These are phyloP conservation scores for Picathartes gymnocephalus DNA, from an alignment of 2,113 vertebrate genomes.

Conservation along the genomic window DNA sequence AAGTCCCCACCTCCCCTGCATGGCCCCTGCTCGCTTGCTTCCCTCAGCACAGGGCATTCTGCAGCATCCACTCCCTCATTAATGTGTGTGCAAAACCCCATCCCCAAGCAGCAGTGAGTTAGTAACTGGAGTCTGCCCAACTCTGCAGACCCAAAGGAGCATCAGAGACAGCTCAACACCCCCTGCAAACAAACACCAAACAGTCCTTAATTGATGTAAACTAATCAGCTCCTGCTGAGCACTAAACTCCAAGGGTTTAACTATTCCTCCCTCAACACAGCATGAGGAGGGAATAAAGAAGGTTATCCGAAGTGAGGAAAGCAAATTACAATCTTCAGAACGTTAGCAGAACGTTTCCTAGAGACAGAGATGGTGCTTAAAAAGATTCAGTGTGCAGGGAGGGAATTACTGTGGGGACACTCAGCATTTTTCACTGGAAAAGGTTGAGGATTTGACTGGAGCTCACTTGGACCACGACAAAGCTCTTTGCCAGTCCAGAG, in stretches of 20 bases:
- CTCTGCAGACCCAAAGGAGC: not conserved
- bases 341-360: not conserved
- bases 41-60: not conserved
- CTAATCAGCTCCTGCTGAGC: not conserved
- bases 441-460: not conserved
- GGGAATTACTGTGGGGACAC: not conserved
- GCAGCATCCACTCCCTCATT: not conserved
- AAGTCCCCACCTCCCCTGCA: not conserved
- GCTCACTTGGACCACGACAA: not conserved
- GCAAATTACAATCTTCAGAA: not conserved
- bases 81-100: not conserved
- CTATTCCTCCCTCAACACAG: not conserved
- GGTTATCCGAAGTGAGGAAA: not conserved
- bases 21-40: fast-evolving
- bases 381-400: not conserved
- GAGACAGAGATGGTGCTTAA: not conserved
- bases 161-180: not conserved
- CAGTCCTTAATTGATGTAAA: not conserved
- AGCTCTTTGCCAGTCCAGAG: not conserved
- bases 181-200: not conserved
- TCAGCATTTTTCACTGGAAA: not conserved
- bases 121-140: not conserved
- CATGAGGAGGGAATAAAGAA: not conserved
- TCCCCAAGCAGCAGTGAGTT: not conserved
- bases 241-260: not conserved